Evolutionary conservation across 2,113 vertebrate genomes (phyloP).

Genomic region (Tor tambroides): DNA sequence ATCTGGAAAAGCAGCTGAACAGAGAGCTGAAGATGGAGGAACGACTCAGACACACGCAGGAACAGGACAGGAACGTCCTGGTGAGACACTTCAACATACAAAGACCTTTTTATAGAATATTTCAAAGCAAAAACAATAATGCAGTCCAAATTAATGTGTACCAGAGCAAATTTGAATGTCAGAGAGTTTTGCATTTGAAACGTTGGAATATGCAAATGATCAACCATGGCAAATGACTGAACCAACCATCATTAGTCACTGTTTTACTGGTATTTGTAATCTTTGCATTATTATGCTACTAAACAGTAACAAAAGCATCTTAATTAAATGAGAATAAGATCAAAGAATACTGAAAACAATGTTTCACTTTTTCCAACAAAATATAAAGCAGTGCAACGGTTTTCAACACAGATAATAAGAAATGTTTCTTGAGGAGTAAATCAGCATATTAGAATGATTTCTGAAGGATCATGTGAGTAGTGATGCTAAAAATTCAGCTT

Average conservation of each 20-base stretch:
- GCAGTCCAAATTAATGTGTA: background rate
- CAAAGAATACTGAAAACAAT: background rate
- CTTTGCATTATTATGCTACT: background rate
- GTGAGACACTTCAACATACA: slow-evolving; percentile 66
- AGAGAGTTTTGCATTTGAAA: background rate
- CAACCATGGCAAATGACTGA: no score
- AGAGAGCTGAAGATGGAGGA: slow-evolving; percentile 89
- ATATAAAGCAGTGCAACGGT: no score
- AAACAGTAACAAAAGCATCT: background rate
- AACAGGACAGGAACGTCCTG: slow-evolving; percentile 88
- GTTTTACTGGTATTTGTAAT: background rate
- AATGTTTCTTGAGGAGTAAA: background rate
- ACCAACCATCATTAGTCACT: background rate
- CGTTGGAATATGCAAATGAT: background rate
- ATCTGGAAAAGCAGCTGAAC: slow-evolving; percentile 89
- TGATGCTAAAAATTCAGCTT: background rate
- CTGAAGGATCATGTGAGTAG: background rate
- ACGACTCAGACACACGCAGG: slow-evolving; percentile 86
- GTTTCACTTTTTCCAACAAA: no score
- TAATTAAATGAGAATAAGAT: background rate
- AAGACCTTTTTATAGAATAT: background rate
- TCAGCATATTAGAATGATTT: background rate
- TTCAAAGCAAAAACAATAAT: background rate
- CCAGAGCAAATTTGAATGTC: no score
- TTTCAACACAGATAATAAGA: background rate